phyloP scores from a whole-genome alignment of 2,113 vertebrate species.

The Caranx melampygus region DNA sequence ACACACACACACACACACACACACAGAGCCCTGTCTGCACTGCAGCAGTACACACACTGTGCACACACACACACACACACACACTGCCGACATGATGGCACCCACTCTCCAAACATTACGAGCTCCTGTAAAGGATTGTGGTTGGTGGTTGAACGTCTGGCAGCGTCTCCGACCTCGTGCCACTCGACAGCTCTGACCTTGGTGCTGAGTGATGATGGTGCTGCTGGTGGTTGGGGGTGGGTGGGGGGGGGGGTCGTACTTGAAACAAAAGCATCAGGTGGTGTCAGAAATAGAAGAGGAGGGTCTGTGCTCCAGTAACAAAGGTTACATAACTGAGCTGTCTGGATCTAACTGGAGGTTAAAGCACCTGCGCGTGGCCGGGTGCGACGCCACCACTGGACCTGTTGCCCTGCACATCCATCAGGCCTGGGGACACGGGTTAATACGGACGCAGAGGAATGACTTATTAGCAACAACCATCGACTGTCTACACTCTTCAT shows the following conservation, averaged over 20 bases:
- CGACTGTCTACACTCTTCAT: too few relatives aligned
- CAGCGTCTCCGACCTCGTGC: background rate
- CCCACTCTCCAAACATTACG: background rate
- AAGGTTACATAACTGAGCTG: background rate
- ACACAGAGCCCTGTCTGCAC: background rate
- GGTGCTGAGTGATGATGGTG: background rate
- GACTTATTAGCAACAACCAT: too few relatives aligned
- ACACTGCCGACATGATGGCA: background rate
- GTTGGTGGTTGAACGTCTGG: background rate
- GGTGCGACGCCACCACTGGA: too few relatives aligned
- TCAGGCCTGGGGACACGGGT: too few relatives aligned
- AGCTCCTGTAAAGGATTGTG: background rate
- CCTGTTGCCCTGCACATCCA: too few relatives aligned
- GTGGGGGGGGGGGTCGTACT: background rate
- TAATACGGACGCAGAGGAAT: too few relatives aligned
- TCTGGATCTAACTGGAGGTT: too few relatives aligned
- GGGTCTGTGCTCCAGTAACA: background rate
- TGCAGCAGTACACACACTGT: background rate
- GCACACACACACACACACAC: background rate
- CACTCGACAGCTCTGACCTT: background rate
- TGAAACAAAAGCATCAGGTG: conserved; percentile 13
- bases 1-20: background rate
- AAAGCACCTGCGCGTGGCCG: too few relatives aligned
- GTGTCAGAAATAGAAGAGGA: conserved; percentile 19
- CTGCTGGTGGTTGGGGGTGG: background rate